These are phyloP conservation scores for Gymnogyps californianus DNA, from an alignment of 2,113 vertebrate genomes.

Conservation along the genomic window DNA sequence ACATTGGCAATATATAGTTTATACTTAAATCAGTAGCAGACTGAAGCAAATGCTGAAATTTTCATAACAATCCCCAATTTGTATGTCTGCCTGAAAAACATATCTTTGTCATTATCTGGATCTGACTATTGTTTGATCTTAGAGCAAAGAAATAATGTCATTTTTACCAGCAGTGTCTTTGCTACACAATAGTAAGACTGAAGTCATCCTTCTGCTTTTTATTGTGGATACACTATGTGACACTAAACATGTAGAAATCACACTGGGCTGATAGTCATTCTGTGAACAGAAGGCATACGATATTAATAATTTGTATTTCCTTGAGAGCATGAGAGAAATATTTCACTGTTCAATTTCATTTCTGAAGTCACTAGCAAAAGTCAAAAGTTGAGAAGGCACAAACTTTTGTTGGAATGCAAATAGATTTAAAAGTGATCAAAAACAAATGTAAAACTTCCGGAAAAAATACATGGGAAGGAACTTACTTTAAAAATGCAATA, in stretches of 20 bases:
- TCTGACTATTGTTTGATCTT: neutral
- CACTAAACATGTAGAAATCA: neutral
- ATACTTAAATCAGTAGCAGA: neutral
- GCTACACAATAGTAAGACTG: neutral
- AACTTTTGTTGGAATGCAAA: neutral
- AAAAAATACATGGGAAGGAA: neutral
- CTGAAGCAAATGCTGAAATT: neutral
- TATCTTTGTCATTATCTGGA: neutral
- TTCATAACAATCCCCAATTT: neutral
- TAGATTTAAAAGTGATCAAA: neutral
- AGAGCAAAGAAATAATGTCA: rapidly evolving
- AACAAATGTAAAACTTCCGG: neutral
- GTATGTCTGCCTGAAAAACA: neutral
- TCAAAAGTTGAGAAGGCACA: neutral
- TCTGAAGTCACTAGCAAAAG: neutral
- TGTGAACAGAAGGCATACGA: neutral
- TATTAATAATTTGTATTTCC: neutral
- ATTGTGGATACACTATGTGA: neutral
- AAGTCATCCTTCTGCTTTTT: neutral
- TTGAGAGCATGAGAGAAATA: neutral
- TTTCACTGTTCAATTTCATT: neutral
- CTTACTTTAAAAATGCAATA: neutral
- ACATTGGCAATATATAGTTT: neutral
- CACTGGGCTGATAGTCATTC: neutral
- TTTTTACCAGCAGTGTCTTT: neutral